Evolutionary conservation across 2,797 vertebrate genomes (phyloP), one percentile per base, ranked within the genome.

Genomic region (Enteromius argenteus): DNA sequence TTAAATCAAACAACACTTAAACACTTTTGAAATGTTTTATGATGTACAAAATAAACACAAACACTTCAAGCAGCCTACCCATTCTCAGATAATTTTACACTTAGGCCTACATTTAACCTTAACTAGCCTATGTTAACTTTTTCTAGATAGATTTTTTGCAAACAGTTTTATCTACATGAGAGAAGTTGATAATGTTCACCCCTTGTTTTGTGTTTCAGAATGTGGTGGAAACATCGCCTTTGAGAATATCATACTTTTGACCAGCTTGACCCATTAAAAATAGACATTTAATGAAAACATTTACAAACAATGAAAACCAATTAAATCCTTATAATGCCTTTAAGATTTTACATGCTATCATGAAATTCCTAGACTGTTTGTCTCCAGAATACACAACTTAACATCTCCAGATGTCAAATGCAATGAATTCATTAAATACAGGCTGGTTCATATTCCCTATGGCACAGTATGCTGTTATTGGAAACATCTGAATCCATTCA

Each of bases 301-400:
- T 39, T 68, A 56, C 32, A 69, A 80, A 39, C 64, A 13, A 32
- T 23, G 5, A 42, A 37, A 79, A 42, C 51, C 68, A 8, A 56
- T 39, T 32, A 30, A 58, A 44, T 60, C 51, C 37, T 72, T 81
- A n/a, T 6, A 72, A 60, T 72, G 68, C 62, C 44, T 79, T 51
- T 39, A 60, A 32, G 67, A 80, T 58, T 71, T 71, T 44, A 21
- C 35, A 9, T 42, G 37, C 5, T 60, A 32, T 72, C n/a, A 17
- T 46, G 11, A 73, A 46, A 62, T 58, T 58, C 17, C 53, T 44
- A 44, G 35, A 81, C 68, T 35, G 27, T 72, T 62, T 60, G 53
- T 80, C 67, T 67, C 14, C 21, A 79, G 56, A 60, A 44, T 77
- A 77, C 19, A 62, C 56, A 68, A 60, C 23, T 81, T 42, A 44